Percentiles rank a stretch among this genome's conserved stretches.
phyloP scores from a whole-genome alignment of 2,888 invertebrate genomes.

The Erebia epiphron region DNA sequence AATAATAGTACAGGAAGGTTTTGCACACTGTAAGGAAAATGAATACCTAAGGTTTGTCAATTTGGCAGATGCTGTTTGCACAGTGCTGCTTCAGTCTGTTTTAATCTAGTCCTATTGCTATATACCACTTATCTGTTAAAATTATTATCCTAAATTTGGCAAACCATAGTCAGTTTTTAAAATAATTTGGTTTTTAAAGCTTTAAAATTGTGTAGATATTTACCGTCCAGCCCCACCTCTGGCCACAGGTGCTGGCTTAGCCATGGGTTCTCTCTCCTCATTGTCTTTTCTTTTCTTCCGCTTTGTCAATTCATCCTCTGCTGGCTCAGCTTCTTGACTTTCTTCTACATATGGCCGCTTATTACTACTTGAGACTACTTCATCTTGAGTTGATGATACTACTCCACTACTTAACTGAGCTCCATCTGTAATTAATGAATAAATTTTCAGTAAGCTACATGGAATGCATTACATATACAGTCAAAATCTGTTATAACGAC shows the following conservation, averaged over 20 bases:
- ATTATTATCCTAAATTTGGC: too few species aligned
- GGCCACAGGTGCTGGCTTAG: conserved; percentile 71
- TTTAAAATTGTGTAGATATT: conserved; percentile 24
- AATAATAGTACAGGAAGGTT: too few species aligned
- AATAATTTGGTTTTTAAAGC: neutral
- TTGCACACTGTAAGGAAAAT: too few species aligned
- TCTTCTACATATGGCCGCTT: conserved; percentile 73
- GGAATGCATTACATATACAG: too few species aligned
- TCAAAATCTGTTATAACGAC: too few species aligned
- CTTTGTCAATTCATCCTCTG: conserved; percentile 86
- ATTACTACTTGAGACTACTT: conserved; percentile 48
- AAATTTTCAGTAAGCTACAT: neutral
- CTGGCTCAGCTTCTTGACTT: conserved; percentile 77
- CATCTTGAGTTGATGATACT: conserved; percentile 72
- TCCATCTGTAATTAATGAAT: conserved; percentile 37
- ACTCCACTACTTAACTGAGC: conserved; percentile 67
- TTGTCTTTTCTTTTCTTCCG: conserved; percentile 90
- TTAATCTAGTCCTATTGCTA: too few species aligned
- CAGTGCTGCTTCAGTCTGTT: too few species aligned
- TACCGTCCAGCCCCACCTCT: conserved; percentile 67
- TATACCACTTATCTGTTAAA: too few species aligned
- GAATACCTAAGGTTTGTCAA: too few species aligned
- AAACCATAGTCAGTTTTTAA: neutral
- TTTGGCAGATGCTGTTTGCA: too few species aligned
- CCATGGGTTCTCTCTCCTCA: conserved; percentile 82